phyloP scores from a whole-genome alignment of 2,113 vertebrate genomes.

The Onychostruthus taczanowskii region DNA sequence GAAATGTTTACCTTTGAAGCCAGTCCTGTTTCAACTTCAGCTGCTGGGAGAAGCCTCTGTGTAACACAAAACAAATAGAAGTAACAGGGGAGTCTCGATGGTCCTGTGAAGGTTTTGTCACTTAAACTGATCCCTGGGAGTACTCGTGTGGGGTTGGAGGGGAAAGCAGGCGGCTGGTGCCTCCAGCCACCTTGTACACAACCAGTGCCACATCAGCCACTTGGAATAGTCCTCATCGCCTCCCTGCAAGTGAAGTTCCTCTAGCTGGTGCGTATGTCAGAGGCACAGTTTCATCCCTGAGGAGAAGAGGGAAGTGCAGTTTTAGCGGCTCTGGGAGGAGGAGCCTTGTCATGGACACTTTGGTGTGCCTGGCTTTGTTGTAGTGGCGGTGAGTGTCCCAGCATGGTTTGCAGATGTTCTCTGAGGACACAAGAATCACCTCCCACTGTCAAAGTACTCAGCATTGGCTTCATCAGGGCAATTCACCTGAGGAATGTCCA shows the following conservation, averaged over 20 bases:
- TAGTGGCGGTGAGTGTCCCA: neutral
- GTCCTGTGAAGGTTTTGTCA: neutral
- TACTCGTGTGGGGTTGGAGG: neutral
- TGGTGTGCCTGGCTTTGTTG: neutral
- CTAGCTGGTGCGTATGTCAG: rapidly evolving
- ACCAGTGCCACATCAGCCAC: neutral
- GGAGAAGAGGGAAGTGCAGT: neutral
- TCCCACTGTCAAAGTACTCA: neutral
- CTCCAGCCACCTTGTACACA: neutral
- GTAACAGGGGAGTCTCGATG: neutral
- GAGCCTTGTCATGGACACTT: neutral
- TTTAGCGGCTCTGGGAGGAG: neutral
- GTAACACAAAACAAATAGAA: neutral
- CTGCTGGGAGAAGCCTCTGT: neutral
- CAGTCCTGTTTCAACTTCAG: constrained; percentile 25
- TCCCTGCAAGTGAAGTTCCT: neutral
- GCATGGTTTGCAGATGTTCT: neutral
- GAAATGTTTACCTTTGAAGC: constrained; percentile 47
- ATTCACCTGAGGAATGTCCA: neutral
- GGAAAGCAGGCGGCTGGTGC: neutral
- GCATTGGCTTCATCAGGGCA: neutral
- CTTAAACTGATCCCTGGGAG: neutral
- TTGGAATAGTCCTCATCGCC: neutral
- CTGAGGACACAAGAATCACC: neutral
- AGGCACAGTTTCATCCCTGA: neutral